Percentiles rank a stretch among this genome's conserved stretches.
phyloP scores from a whole-genome alignment of 1,140 invertebrate genomes.

The Cryptotermes secundus region DNA sequence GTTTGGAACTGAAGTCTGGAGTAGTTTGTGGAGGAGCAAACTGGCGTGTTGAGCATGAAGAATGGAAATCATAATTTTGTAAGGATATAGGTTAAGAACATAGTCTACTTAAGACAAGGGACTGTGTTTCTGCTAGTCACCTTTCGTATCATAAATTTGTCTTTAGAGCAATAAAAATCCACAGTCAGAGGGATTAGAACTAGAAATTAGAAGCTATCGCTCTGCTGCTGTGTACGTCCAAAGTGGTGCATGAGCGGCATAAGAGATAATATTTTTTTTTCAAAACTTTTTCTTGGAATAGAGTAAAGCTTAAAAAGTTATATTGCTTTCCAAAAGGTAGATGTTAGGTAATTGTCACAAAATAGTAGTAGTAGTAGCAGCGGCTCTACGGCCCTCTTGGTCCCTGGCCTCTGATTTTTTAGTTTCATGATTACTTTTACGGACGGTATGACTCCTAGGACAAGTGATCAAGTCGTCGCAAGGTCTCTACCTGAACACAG shows the following conservation, averaged over 20 bases:
- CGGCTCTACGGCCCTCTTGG: no score
- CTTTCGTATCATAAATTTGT: slow-evolving; percentile 9
- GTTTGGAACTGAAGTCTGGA: no score
- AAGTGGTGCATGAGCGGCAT: not conserved
- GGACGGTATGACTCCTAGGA: no score
- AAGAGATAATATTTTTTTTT: not conserved
- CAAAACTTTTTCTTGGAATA: no score
- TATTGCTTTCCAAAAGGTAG: no score
- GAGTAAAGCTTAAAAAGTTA: no score
- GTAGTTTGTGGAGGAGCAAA: not conserved
- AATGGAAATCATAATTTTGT: not conserved
- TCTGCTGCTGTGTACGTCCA: not conserved
- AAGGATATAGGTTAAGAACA: not conserved
- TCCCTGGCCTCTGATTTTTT: no score
- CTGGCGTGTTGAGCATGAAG: not conserved
- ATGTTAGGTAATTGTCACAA: no score
- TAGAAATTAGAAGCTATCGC: slow-evolving; percentile 16
- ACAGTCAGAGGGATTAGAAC: not conserved
- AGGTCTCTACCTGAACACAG: no score
- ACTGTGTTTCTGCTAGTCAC: not conserved
- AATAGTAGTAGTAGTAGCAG: no score
- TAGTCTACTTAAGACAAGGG: not conserved
- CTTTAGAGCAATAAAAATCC: slow-evolving; percentile 11
- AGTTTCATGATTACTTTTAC: no score
- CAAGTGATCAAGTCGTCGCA: no score